Evolutionary conservation across 2,888 invertebrate species (phyloP).

Genomic region (Cyaniris semiargus): DNA sequence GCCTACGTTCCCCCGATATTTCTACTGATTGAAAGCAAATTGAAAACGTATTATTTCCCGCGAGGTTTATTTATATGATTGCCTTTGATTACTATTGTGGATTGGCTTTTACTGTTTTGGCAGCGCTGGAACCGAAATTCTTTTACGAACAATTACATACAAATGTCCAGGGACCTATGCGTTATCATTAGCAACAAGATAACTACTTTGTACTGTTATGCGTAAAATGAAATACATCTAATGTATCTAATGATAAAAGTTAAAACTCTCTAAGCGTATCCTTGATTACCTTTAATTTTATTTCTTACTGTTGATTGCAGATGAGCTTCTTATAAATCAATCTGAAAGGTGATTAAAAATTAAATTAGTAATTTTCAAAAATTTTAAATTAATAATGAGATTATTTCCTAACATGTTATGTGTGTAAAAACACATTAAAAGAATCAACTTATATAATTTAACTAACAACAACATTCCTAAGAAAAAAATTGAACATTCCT

Average conservation of each 20-base stretch:
- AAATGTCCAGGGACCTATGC: neutral
- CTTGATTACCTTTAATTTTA: too few species aligned
- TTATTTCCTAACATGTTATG: too few species aligned
- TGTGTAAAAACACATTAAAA: too few species aligned
- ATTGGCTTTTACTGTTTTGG: conserved; percentile 24
- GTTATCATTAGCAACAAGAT: neutral
- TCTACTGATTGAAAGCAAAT: conserved; percentile 44
- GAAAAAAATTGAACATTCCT: neutral
- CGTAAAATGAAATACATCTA: too few species aligned
- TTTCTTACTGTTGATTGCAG: too few species aligned
- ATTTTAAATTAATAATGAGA: too few species aligned
- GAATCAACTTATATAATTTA: neutral
- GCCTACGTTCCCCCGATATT: conserved; percentile 39
- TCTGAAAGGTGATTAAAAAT: too few species aligned
- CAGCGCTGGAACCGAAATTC: neutral
- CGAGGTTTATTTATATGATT: conserved; percentile 37
- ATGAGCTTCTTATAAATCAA: too few species aligned
- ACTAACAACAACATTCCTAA: neutral
- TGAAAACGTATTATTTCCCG: conserved; percentile 44
- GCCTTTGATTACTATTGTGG: conserved; percentile 38
- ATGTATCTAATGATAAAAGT: too few species aligned
- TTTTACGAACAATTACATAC: neutral
- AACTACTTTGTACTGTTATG: neutral
- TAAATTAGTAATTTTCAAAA: too few species aligned
- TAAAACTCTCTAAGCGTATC: too few species aligned